Evolutionary conservation across 2,888 invertebrate genomes (phyloP).

Genomic region (Tipula lateralis): DNA sequence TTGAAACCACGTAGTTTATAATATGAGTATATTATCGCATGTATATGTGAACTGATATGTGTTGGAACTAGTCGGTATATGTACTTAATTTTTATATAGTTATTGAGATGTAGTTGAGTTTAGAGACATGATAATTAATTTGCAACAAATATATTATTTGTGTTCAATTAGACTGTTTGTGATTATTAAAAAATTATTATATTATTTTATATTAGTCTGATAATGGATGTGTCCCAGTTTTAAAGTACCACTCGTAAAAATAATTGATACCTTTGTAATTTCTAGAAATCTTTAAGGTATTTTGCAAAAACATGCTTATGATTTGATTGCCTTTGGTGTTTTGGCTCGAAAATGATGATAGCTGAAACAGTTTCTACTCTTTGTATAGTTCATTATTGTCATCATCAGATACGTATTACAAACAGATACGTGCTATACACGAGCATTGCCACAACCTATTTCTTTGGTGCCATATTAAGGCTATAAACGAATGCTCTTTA

Average conservation of each 20-base stretch:
- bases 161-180: neutral
- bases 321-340: too few relatives aligned
- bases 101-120: neutral
- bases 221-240: neutral
- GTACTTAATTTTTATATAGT: neutral
- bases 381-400: too few relatives aligned
- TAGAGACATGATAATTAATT: neutral
- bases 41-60: neutral
- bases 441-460: too few relatives aligned
- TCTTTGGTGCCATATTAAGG: too few relatives aligned
- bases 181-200: neutral
- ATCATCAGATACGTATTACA: too few relatives aligned
- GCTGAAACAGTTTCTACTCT: too few relatives aligned
- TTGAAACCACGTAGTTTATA: neutral
- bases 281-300: too few relatives aligned
- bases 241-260: neutral
- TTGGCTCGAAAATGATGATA: too few relatives aligned
- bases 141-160: neutral
- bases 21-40: neutral
- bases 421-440: too few relatives aligned
- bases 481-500: too few relatives aligned
- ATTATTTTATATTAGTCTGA: neutral
- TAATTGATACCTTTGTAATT: too few relatives aligned
- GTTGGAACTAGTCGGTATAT: neutral
- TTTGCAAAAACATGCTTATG: too few relatives aligned